phyloP scores from a whole-genome alignment of 2,113 vertebrate species.

The Desmodus rotundus region DNA sequence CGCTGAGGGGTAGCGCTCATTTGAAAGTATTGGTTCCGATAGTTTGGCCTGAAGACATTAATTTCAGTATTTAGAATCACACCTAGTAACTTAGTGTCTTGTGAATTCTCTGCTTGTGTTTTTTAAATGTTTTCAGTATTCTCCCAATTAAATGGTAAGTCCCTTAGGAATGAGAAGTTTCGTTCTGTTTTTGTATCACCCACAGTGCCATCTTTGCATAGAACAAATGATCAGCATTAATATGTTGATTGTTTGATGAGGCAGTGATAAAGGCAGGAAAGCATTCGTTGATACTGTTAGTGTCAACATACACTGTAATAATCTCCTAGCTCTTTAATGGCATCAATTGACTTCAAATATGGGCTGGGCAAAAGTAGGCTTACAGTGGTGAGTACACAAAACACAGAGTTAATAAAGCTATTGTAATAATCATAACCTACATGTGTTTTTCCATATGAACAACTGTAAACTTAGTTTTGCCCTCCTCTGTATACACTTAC shows the following conservation, averaged over 20 bases:
- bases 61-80: not conserved
- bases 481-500: not conserved
- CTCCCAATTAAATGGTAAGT: not conserved
- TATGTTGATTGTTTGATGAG: not conserved
- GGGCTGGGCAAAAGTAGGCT: not conserved
- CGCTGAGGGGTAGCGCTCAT: not conserved
- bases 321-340: not conserved
- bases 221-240: not conserved
- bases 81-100: not conserved
- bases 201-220: not conserved
- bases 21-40: constrained; percentile 6
- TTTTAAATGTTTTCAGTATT: constrained; percentile 26
- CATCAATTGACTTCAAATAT: not conserved
- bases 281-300: not conserved
- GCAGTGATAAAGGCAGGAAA: not conserved
- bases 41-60: not conserved
- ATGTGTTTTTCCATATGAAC: not conserved
- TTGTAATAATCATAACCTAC: not conserved
- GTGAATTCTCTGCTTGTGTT: not conserved
- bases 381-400: not conserved
- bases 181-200: not conserved
- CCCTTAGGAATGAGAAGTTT: not conserved
- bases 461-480: not conserved
- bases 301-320: not conserved
- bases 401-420: not conserved